Conservation (phyloP, 2,797 vertebrate genomes). For the Orestias chungarensis region DNA sequence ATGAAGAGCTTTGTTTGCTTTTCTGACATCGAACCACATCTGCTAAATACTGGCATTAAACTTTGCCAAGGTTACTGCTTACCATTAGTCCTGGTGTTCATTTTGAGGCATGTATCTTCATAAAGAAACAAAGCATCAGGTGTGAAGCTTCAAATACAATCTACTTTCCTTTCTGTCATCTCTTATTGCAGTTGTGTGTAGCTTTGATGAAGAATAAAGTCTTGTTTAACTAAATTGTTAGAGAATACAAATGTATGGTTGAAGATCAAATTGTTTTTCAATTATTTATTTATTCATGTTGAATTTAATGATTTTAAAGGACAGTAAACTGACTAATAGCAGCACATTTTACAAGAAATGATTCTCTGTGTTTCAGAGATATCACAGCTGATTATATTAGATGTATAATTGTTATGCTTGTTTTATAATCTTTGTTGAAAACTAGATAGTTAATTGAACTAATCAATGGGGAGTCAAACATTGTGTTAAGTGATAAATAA, state of each 20-base stretch:
- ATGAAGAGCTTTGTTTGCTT: background rate
- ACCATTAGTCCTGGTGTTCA: background rate
- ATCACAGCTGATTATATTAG: background rate
- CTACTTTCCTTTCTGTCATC: background rate
- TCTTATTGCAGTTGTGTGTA: background rate
- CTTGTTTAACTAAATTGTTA: background rate
- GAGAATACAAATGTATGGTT: background rate
- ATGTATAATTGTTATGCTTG: background rate
- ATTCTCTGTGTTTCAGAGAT: background rate
- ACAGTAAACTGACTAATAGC: background rate
- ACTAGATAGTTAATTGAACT: background rate
- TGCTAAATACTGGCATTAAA: background rate
- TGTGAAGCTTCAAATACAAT: background rate
- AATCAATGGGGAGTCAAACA: background rate
- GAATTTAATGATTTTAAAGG: background rate
- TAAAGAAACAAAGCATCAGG: background rate
- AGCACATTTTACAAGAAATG: background rate
- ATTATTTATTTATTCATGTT: too few relatives aligned
- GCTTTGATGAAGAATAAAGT: background rate
- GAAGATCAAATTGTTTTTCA: background rate
- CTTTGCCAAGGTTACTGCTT: background rate
- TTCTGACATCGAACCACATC: background rate
- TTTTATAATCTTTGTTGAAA: background rate
- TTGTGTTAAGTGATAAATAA: background rate
- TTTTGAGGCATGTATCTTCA: background rate